Conservation (phyloP, 2,113 vertebrate genomes). For the Lagopus muta region DNA sequence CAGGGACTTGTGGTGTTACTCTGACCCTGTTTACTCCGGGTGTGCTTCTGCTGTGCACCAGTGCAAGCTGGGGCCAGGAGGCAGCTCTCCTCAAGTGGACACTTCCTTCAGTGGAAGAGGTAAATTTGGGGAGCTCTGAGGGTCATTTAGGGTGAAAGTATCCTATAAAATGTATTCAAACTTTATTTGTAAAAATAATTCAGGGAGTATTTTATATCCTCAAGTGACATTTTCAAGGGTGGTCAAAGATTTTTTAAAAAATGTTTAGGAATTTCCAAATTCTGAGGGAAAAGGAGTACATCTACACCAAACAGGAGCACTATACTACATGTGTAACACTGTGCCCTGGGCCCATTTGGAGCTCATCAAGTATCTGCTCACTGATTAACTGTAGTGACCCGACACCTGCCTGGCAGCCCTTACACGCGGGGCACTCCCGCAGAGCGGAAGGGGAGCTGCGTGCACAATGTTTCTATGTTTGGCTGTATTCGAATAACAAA, state of each 20-base stretch:
- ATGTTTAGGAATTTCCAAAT: not conserved
- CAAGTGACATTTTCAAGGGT: not conserved
- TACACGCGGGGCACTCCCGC: not conserved
- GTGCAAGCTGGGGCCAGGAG: not conserved
- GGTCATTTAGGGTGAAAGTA: not conserved
- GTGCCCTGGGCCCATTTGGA: not conserved
- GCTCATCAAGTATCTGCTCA: not conserved
- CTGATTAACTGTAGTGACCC: not conserved
- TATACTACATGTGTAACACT: no score
- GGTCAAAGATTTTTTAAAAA: not conserved
- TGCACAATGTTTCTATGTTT: not conserved
- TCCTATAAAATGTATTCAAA: not conserved
- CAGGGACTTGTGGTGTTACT: not conserved
- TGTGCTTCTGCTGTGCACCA: not conserved
- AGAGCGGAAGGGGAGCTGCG: not conserved
- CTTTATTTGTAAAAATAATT: not conserved
- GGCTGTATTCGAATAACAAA: not conserved
- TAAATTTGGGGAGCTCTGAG: not conserved
- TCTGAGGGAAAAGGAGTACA: not conserved
- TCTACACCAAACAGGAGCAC: not conserved
- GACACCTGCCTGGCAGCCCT: not conserved
- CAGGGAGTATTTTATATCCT: not conserved
- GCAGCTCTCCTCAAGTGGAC: not conserved
- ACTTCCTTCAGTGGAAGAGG: not conserved
- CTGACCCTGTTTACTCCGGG: not conserved